Conservation (phyloP, 2,113 vertebrate genomes). For the Athene cunicularia region DNA sequence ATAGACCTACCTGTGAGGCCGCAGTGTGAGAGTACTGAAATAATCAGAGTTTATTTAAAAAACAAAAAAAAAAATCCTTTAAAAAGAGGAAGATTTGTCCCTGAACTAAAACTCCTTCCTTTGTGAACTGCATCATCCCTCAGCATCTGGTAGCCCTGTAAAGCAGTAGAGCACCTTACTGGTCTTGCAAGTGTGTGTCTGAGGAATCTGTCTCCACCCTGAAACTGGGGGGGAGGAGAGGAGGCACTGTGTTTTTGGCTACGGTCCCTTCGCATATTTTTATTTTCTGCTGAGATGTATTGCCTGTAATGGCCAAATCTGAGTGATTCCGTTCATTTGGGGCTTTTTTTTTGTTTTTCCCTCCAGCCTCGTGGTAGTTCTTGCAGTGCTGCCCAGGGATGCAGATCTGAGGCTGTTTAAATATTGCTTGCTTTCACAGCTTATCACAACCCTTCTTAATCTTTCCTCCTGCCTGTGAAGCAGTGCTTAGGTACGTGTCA, state of each 20-base stretch:
- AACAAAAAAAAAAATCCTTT: neutral
- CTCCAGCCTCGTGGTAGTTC: neutral
- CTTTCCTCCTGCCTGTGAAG: neutral
- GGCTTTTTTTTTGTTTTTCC: neutral
- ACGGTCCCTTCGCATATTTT: neutral
- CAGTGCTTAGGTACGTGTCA: neutral
- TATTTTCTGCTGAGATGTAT: neutral
- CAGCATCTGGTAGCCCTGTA: neutral
- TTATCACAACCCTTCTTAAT: neutral
- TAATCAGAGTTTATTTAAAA: neutral
- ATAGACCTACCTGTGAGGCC: neutral
- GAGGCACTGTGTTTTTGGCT: neutral
- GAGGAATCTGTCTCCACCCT: conserved; percentile 20
- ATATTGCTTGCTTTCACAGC: neutral
- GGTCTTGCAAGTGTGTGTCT: neutral
- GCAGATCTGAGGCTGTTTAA: neutral
- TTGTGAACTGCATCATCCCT: neutral
- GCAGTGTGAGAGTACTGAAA: neutral
- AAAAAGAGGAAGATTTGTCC: neutral
- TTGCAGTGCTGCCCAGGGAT: neutral
- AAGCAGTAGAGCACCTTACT: neutral
- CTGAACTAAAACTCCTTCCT: neutral
- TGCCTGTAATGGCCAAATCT: neutral
- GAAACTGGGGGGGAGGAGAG: neutral
- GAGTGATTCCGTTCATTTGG: neutral